A percentile compares a stretch with the other conserved stretches of the same genome.
Evolutionary conservation across 2,113 vertebrate genomes (phyloP).

Genomic region (Tragulus kanchil): DNA sequence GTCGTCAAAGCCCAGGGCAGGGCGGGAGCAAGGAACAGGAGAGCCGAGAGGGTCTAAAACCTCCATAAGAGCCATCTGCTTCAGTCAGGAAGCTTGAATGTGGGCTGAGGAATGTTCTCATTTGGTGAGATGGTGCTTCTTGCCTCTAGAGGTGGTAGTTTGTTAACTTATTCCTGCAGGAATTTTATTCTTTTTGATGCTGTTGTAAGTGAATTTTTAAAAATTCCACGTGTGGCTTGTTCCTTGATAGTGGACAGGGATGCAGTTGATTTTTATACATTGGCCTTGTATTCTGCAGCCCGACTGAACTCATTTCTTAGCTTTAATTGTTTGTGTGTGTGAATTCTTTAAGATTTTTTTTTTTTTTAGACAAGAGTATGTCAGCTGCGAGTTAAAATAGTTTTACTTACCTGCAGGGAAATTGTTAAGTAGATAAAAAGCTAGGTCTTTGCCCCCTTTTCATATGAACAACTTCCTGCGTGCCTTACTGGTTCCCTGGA

Average conservation of each 20-base stretch:
- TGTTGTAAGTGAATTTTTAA: background rate
- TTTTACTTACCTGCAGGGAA: constrained; percentile 20
- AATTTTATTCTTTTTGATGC: background rate
- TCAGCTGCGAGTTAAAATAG: background rate
- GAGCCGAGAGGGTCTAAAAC: background rate
- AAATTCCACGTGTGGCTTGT: background rate
- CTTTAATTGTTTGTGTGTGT: background rate
- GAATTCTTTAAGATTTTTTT: background rate
- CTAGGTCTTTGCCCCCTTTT: background rate
- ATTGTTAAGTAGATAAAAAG: constrained; percentile 52
- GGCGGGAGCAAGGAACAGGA: background rate
- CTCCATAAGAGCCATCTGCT: fast-evolving
- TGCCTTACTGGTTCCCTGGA: background rate
- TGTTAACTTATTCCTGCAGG: background rate
- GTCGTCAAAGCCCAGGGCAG: background rate
- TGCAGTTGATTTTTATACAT: background rate
- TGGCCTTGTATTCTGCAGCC: background rate
- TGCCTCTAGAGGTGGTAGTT: background rate
- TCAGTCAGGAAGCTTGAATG: background rate
- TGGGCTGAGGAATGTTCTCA: background rate
- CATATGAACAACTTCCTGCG: background rate
- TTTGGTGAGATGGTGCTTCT: background rate
- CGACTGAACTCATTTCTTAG: constrained; percentile 4
- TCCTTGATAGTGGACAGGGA: background rate
- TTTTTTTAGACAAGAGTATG: background rate